phyloP scores from a whole-genome alignment of 2,113 vertebrate genomes.

The Otus sunia region DNA sequence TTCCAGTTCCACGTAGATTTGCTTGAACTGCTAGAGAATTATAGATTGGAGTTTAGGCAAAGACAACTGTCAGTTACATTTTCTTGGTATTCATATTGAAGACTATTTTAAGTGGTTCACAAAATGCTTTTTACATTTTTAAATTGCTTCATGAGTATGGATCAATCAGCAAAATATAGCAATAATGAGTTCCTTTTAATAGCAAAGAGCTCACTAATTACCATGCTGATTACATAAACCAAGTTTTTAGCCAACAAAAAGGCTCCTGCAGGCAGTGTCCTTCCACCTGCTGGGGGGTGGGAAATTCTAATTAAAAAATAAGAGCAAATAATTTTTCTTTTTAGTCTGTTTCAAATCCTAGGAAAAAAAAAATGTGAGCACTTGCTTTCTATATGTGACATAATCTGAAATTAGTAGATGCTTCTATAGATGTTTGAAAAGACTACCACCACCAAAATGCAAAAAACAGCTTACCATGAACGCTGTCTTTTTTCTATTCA shows the following conservation, averaged over 20 bases:
- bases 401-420: background rate
- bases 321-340: slow-evolving; percentile 41
- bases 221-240: slow-evolving; percentile 62
- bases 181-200: slow-evolving; percentile 73
- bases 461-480: background rate
- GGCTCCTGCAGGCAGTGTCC: slow-evolving; percentile 62
- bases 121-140: slow-evolving; percentile 45
- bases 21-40: background rate
- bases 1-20: background rate
- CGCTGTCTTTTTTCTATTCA: background rate
- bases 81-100: slow-evolving; percentile 29
- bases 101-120: slow-evolving; percentile 33
- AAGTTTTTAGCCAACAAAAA: slow-evolving; percentile 62
- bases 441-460: background rate
- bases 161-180: slow-evolving; percentile 68
- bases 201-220: slow-evolving; percentile 67
- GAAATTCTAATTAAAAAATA: slow-evolving; percentile 67
- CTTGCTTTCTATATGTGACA: background rate
- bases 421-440: background rate
- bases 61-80: slow-evolving; percentile 7
- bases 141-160: slow-evolving; percentile 58
- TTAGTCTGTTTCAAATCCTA: background rate
- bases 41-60: background rate
- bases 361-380: background rate
- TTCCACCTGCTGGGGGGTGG: slow-evolving; percentile 55